These are phyloP conservation scores for Pocillopora verrucosa DNA, from an alignment of 64 coral and sea anemone species.

Conservation along the genomic window DNA sequence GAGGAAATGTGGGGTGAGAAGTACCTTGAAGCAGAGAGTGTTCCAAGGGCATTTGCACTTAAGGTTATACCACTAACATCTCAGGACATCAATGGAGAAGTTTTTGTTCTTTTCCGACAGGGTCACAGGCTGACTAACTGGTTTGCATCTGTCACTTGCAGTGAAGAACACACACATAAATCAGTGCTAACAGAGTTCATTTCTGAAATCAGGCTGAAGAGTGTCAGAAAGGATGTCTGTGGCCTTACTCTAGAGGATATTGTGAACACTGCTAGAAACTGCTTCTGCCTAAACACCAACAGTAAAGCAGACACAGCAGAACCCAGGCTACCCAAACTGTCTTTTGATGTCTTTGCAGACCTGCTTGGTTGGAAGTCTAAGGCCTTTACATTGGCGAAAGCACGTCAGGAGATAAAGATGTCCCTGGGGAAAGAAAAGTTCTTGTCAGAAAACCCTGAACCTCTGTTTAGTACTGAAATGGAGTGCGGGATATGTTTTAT, in stretches of 20 bases:
- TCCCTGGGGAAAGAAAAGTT: not conserved
- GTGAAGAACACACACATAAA: not conserved
- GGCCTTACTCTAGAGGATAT: not conserved
- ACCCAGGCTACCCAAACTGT: not conserved
- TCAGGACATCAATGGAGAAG: not conserved
- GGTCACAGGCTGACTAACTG: not conserved
- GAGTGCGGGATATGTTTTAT: constrained; percentile 55
- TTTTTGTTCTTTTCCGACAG: constrained; percentile 22
- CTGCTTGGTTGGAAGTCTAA: constrained; percentile 42
- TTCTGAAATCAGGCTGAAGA: not conserved
- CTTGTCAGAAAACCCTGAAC: not conserved
- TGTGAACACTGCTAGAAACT: constrained; percentile 16
- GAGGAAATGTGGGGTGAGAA: constrained; percentile 28
- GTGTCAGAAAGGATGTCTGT: not conserved
- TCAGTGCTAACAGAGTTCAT: constrained; percentile 27
- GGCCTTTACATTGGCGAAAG: not conserved
- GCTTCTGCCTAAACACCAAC: not conserved
- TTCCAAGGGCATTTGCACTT: constrained; percentile 65
- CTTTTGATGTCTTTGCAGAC: constrained; percentile 15
- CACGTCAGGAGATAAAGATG: constrained; percentile 11
- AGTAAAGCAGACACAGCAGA: not conserved
- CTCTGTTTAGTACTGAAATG: not conserved
- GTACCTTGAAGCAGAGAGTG: constrained; percentile 42
- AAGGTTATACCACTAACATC: not conserved
- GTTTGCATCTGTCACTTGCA: not conserved